Evolutionary conservation across 2,888 invertebrate genomes (phyloP).

Genomic region (Leuctra nigra): DNA sequence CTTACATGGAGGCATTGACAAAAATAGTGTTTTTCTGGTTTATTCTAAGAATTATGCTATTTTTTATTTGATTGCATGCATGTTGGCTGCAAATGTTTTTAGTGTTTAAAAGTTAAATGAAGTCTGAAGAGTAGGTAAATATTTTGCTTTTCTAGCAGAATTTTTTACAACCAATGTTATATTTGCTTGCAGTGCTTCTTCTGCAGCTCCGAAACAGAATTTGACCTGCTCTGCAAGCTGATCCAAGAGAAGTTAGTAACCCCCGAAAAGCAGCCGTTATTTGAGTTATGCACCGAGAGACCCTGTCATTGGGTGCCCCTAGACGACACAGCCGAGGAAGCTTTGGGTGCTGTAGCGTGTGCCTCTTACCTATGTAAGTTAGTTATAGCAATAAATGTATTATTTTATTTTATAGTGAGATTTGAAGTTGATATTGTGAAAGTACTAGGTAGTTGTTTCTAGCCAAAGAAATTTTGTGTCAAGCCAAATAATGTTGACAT

Average conservation of each 20-base stretch:
- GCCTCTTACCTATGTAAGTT: slow-evolving; percentile 34
- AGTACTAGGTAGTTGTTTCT: too few species aligned
- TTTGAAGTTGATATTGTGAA: too few species aligned
- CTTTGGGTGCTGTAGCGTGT: slow-evolving; percentile 40
- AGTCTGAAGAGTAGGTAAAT: background rate
- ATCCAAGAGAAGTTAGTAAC: slow-evolving; percentile 62
- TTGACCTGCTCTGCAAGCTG: slow-evolving; percentile 63
- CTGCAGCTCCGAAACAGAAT: slow-evolving; percentile 76
- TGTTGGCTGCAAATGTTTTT: background rate
- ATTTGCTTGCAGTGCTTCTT: slow-evolving; percentile 71
- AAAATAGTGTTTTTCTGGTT: too few species aligned
- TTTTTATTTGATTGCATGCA: too few species aligned
- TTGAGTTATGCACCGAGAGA: slow-evolving; percentile 75
- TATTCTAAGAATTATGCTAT: too few species aligned
- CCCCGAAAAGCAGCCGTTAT: slow-evolving; percentile 68
- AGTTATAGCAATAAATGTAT: too few species aligned
- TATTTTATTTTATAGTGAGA: too few species aligned
- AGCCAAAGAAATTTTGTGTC: too few species aligned
- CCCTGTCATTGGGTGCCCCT: slow-evolving; percentile 67
- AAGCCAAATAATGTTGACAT: too few species aligned
- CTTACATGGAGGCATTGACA: too few species aligned
- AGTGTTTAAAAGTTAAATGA: background rate
- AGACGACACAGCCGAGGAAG: slow-evolving; percentile 40
- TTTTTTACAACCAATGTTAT: background rate
- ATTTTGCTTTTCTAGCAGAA: background rate